Conservation (phyloP, 2,888 invertebrate genomes). For the Heliothis peltigera region DNA sequence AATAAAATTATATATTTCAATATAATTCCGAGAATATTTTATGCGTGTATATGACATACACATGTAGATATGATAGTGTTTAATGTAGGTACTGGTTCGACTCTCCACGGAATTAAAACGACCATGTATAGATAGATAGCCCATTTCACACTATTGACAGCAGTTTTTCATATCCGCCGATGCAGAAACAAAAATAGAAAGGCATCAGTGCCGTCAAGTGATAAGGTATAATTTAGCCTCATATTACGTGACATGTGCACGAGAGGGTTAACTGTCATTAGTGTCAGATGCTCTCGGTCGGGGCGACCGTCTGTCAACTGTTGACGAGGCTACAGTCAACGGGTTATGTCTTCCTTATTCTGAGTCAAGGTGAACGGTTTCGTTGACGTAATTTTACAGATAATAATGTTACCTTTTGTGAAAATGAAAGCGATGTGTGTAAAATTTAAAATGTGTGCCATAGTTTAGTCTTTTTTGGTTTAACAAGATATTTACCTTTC, state of each 20-base stretch:
- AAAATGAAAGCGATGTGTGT: no score
- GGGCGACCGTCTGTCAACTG: constrained; percentile 72
- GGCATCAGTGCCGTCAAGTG: constrained; percentile 67
- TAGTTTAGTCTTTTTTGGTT: no score
- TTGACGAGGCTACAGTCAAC: constrained; percentile 53
- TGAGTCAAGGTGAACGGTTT: constrained; percentile 58
- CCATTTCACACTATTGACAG: constrained; percentile 52
- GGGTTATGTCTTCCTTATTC: constrained; percentile 55
- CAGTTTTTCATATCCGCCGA: constrained; percentile 40
- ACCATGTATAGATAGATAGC: no score
- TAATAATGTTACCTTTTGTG: not conserved
- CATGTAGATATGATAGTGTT: no score
- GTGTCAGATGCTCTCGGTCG: constrained; percentile 74
- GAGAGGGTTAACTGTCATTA: constrained; percentile 85
- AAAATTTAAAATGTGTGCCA: no score
- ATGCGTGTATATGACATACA: no score
- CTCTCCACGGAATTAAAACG: no score
- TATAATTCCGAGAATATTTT: no score
- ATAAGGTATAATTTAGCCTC: constrained; percentile 82
- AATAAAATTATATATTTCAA: no score
- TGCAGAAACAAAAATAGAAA: constrained; percentile 60
- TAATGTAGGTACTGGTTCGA: no score
- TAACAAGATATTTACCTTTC: no score
- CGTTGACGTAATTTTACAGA: constrained; percentile 13
- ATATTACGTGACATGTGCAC: constrained; percentile 78